Percentiles rank a stretch among this genome's conserved stretches.
Conservation (phyloP, 2,113 vertebrate genomes). For the Gymnobelideus leadbeateri region DNA sequence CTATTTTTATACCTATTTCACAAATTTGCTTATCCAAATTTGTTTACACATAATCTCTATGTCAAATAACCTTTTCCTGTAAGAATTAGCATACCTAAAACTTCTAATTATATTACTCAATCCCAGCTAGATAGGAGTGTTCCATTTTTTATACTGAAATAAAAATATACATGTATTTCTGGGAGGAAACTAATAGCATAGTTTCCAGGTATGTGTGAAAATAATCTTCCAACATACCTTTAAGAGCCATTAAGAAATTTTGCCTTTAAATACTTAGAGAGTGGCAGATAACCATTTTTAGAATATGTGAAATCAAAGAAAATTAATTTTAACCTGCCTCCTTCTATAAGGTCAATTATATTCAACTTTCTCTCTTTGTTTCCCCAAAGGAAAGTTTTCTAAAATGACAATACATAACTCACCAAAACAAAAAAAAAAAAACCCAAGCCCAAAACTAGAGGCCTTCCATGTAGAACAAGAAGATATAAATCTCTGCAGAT, state of each 20-base stretch:
- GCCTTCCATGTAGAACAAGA: conserved; percentile 32
- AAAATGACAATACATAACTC: conserved; percentile 47
- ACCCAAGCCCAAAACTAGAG: not conserved
- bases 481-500: conserved; percentile 57
- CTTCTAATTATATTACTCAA: not conserved
- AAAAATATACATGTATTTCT: not conserved
- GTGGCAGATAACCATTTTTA: conserved; percentile 41
- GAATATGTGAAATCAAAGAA: conserved; percentile 48
- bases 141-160: not conserved
- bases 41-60: not conserved
- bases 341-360: conserved; percentile 5
- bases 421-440: not conserved
- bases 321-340: not conserved
- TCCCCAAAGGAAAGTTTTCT: conserved; percentile 13
- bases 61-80: not conserved
- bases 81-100: not conserved
- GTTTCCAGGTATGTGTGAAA: not conserved
- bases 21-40: not conserved
- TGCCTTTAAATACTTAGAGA: conserved; percentile 40
- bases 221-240: not conserved
- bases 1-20: not conserved
- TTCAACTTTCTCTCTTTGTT: conserved; percentile 41
- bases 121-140: not conserved
- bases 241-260: conserved; percentile 36
- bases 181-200: not conserved